Conservation (phyloP, 64 coral and sea anemone genomes). For the Actinia tenebrosa region DNA sequence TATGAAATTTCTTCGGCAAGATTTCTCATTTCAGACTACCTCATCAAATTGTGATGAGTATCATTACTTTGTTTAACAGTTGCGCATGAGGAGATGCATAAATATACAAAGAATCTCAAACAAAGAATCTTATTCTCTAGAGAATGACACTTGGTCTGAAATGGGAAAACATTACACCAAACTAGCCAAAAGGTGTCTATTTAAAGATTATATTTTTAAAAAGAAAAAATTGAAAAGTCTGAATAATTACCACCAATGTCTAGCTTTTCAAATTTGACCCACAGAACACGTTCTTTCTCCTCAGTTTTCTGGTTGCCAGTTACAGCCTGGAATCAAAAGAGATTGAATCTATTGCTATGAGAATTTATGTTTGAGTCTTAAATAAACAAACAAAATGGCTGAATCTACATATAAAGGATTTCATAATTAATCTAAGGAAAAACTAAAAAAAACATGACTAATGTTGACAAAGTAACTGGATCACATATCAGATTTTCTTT, state of each 20-base stretch:
- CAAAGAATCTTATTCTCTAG: no score
- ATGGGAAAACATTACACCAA: no score
- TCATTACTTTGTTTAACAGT: background rate
- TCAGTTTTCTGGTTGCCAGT: conserved; percentile 65
- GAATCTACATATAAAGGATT: no score
- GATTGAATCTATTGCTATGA: background rate
- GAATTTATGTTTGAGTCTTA: background rate
- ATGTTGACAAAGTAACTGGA: no score
- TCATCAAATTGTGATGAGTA: no score
- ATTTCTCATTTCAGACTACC: no score
- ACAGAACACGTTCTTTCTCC: conserved; percentile 81
- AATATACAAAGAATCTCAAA: background rate
- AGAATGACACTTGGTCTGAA: no score
- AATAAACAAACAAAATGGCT: background rate
- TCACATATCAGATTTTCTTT: no score
- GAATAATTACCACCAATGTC: conserved; percentile 63
- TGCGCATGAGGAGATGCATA: background rate
- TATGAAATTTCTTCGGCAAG: no score
- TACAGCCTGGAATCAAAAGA: conserved; percentile 66
- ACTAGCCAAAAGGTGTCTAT: no score
- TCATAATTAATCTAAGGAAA: no score
- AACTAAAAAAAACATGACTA: background rate
- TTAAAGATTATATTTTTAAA: no score
- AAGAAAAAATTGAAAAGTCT: background rate
- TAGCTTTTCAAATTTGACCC: conserved; percentile 94